Conservation (phyloP, 1,140 invertebrate species). For the Pinna nobilis region DNA sequence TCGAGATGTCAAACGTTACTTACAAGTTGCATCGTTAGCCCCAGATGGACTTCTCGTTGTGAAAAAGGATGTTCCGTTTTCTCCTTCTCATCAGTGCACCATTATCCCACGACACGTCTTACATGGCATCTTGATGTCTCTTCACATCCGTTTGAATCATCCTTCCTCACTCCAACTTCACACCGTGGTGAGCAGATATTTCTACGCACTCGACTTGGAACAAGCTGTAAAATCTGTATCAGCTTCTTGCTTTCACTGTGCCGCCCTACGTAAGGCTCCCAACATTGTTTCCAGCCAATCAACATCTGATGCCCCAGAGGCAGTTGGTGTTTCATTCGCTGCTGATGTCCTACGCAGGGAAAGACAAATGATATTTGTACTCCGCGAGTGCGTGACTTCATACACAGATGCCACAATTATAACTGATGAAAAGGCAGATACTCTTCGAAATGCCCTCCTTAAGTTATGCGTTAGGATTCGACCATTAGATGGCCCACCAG, state of each 20-base stretch:
- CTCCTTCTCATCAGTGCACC: conserved; percentile 26
- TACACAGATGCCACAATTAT: conserved; percentile 23
- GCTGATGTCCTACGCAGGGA: conserved; percentile 35
- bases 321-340: conserved; percentile 27
- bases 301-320: not conserved
- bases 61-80: conserved; percentile 11
- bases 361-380: conserved; percentile 35
- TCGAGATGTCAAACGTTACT: conserved; percentile 44
- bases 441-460: not conserved
- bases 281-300: conserved; percentile 16
- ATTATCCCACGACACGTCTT: conserved; percentile 40
- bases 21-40: conserved; percentile 33
- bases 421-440: conserved; percentile 9
- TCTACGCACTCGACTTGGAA: conserved; percentile 48
- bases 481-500: conserved; percentile 29
- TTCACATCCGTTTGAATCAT: conserved; percentile 49
- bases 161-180: conserved; percentile 41
- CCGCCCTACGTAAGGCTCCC: conserved; percentile 23
- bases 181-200: conserved; percentile 34
- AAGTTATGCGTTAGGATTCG: conserved; percentile 3
- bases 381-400: conserved; percentile 35
- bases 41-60: conserved; percentile 43
- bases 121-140: conserved; percentile 40
- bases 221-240: conserved; percentile 3
- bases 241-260: conserved; percentile 36